Percentiles rank a stretch among this genome's conserved stretches.
These are phyloP conservation scores for Cercopithecus mona DNA, from an alignment of 2,113 vertebrate genomes.

Conservation along the genomic window DNA sequence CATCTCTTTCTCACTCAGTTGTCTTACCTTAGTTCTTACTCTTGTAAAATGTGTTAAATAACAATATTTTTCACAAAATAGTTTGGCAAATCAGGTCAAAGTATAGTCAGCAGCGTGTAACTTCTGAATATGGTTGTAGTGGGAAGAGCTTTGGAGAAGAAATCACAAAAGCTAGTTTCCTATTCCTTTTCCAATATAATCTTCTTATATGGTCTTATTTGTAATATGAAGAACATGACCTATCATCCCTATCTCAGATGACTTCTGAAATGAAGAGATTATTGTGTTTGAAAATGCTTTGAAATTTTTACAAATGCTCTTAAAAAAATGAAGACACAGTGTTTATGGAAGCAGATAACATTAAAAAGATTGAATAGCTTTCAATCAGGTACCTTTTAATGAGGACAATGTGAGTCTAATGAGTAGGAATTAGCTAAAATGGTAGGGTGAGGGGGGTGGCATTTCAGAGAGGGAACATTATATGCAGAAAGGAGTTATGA, in stretches of 20 bases:
- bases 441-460: background rate
- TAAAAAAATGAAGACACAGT: background rate
- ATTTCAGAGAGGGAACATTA: background rate
- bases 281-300: constrained; percentile 21
- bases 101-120: background rate
- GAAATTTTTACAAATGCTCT: background rate
- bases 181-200: background rate
- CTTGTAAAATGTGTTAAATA: background rate
- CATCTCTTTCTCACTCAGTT: background rate
- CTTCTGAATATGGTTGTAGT: background rate
- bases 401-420: background rate
- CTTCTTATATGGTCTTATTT: background rate
- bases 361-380: background rate
- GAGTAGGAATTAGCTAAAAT: constrained; percentile 18
- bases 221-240: background rate
- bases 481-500: background rate
- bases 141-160: background rate
- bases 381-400: background rate
- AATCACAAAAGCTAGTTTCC: background rate
- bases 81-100: background rate
- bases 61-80: constrained; percentile 2
- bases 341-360: constrained; percentile 5
- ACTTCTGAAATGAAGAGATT: constrained; percentile 23
- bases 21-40: background rate
- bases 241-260: background rate